Evolutionary conservation across 1,140 invertebrate species (phyloP).

Genomic region (Ips nitidus): DNA sequence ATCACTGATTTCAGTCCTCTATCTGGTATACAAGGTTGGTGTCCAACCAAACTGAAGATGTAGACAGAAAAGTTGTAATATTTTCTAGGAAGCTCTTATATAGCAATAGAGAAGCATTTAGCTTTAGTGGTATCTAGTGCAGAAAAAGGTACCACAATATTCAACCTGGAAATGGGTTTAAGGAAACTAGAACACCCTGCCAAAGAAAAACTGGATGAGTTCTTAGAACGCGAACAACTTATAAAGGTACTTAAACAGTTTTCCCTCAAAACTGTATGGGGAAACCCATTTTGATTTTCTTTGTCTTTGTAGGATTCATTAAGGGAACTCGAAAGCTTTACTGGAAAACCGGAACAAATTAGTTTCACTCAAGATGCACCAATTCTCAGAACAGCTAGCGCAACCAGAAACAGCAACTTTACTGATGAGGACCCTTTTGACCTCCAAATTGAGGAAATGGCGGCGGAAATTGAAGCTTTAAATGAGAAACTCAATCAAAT

Average conservation of each 20-base stretch:
- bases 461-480: conserved; percentile 24
- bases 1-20: conserved; percentile 39
- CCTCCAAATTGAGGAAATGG: conserved; percentile 2
- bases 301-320: too few species aligned
- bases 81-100: conserved; percentile 42
- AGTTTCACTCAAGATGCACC: too few species aligned
- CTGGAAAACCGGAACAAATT: too few species aligned
- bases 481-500: conserved; percentile 6
- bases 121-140: conserved; percentile 49
- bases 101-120: conserved; percentile 45
- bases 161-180: conserved; percentile 37
- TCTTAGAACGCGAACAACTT: neutral
- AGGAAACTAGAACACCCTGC: conserved; percentile 37
- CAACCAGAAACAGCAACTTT: too few species aligned
- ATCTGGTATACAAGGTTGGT: conserved; percentile 15
- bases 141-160: conserved; percentile 26
- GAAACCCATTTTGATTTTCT: too few species aligned
- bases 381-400: too few species aligned
- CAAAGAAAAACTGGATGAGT: conserved; percentile 31
- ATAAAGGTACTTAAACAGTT: too few species aligned
- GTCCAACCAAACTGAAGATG: neutral
- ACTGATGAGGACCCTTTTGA: too few species aligned
- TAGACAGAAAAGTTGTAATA: too few species aligned
- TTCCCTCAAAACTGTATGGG: too few species aligned
- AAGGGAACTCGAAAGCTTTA: too few species aligned